phyloP scores from a whole-genome alignment of 2,888 invertebrate genomes.

The Autographa gamma region DNA sequence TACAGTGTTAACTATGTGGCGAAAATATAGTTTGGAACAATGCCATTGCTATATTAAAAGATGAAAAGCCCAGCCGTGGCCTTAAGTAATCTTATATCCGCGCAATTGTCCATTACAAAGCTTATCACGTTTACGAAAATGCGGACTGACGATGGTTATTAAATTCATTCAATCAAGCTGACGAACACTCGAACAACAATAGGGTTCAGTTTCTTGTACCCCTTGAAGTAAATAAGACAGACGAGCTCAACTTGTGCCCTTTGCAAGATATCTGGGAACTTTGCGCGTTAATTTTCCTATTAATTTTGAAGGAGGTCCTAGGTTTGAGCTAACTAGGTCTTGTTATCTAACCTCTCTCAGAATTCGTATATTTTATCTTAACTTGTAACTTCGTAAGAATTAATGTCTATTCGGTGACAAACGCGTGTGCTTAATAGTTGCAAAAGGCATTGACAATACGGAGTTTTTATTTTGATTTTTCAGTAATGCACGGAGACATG shows the following conservation, averaged over 20 bases:
- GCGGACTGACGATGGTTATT: constrained; percentile 5
- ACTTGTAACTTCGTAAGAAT: too few species aligned
- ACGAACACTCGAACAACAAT: background rate
- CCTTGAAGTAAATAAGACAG: constrained; percentile 8
- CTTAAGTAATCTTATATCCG: constrained; percentile 7
- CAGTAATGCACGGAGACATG: too few species aligned
- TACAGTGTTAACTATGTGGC: background rate
- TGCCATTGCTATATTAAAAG: background rate
- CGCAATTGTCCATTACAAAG: background rate
- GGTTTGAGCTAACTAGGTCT: background rate
- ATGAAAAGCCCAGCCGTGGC: background rate
- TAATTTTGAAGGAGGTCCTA: background rate
- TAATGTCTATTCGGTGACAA: too few species aligned
- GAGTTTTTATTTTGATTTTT: too few species aligned
- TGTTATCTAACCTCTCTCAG: too few species aligned
- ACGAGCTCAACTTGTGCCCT: constrained; percentile 5
- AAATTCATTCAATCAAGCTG: constrained; percentile 8
- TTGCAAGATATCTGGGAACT: background rate
- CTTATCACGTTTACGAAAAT: constrained; percentile 8
- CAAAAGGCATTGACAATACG: too few species aligned
- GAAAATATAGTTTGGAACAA: constrained; percentile 1
- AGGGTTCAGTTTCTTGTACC: background rate
- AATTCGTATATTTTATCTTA: background rate
- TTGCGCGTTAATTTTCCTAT: too few species aligned
- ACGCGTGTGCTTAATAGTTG: too few species aligned